These are phyloP conservation scores for Aleadryas rufinucha DNA, from an alignment of 2,113 vertebrate genomes.

Conservation along the genomic window DNA sequence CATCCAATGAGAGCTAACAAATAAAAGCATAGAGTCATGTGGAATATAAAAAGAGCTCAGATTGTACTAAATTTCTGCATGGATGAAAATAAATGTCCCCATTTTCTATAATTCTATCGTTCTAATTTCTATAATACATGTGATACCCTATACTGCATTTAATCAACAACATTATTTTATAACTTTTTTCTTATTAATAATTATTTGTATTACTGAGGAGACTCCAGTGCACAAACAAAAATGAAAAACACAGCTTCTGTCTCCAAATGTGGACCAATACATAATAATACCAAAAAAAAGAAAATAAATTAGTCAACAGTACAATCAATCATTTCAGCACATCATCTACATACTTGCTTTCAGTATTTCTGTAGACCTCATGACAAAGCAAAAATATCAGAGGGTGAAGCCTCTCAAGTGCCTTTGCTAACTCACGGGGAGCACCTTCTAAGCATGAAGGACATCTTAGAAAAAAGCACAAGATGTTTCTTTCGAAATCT, in stretches of 20 bases:
- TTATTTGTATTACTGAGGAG: neutral
- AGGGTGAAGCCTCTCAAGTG: neutral
- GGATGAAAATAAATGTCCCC: neutral
- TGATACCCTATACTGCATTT: neutral
- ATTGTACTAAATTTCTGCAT: neutral
- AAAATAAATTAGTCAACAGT: neutral
- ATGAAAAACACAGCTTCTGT: neutral
- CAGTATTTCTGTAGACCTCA: neutral
- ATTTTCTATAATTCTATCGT: neutral
- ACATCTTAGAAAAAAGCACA: neutral
- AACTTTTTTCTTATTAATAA: neutral
- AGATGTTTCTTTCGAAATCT: neutral
- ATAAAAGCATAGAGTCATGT: neutral
- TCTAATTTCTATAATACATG: neutral
- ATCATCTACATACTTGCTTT: neutral
- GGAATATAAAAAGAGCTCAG: neutral
- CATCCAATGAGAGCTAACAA: neutral
- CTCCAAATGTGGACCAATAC: neutral
- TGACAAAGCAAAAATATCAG: neutral
- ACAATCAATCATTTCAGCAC: neutral
- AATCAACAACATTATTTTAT: neutral
- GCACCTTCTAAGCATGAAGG: neutral
- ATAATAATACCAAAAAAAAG: neutral
- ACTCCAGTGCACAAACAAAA: neutral
- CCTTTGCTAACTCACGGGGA: neutral